Base-by-base conservation (phyloP, 2,113 vertebrate species). In the Coracopsis vasa region DNA sequence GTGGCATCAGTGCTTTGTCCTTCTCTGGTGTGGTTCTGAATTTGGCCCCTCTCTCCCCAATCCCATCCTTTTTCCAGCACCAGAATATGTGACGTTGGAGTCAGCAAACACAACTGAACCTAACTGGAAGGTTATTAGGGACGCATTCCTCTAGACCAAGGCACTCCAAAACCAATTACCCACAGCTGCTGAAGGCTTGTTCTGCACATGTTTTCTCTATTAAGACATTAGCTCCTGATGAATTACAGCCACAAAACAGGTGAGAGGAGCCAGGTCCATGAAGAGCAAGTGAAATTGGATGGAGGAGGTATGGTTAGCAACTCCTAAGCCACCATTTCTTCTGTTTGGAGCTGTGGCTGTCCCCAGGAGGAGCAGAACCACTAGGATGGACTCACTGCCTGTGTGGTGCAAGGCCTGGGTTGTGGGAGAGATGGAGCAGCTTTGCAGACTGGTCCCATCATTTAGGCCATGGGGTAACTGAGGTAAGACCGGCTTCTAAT, bases 371-470 rank as follows among this genome's bases (percentile, higher is more conserved):
- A 53, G 70, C 56, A 88, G 71, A 24, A 16, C 1, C 3, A 2
- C 1, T 12, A n/a, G 80, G 51, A 20, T 7, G n/a, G 19, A 1
- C 0, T 10, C 1, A 2, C 17, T 3, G 9, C 12, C 45, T 24
- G 28, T 0, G 0, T 5, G 13, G 29, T 29, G 39, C 2, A 6
- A 54, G 7, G 14, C 12, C 14, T 53, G 69, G 10, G 4, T 8
- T 41, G 21, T 11, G 44, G 39, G 50, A 31, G 29, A 37, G 45
- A 5, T 1, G 11, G 44, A 24, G 21, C 0, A 4, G 5, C 21
- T 73, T 4, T 20, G 10, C 45, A 47, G 41, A 4, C 13, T 45
- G n/a, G 2, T 11, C 17, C 29, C 8, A 33, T 28, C 1, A 0
- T 44, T 80, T 20, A 12, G 48, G 41, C 27, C 7, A 1, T 4